phyloP scores from a whole-genome alignment of 2,888 invertebrate species.

The Heliothis peltigera region DNA sequence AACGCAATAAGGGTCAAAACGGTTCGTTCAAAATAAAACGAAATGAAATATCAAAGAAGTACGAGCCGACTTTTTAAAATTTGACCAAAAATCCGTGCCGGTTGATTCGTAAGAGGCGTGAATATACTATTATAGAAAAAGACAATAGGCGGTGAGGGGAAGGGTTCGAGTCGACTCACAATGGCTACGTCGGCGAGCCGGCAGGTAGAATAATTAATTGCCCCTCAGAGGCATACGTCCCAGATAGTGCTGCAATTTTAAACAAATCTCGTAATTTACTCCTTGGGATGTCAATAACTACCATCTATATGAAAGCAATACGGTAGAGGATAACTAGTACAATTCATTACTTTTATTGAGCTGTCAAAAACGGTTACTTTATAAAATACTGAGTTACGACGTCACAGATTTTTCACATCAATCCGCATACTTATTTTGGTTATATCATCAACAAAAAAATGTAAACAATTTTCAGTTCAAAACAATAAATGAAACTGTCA shows the following conservation, averaged over 20 bases:
- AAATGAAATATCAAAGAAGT: slow-evolving; percentile 64
- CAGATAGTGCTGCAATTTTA: slow-evolving; percentile 60
- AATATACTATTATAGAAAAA: slow-evolving; percentile 62
- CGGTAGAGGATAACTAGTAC: no score
- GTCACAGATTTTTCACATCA: no score
- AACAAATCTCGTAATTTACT: slow-evolving; percentile 52
- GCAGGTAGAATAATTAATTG: slow-evolving; percentile 79
- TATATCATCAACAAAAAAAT: no score
- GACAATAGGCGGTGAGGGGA: slow-evolving; percentile 58
- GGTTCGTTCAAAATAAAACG: slow-evolving; percentile 10
- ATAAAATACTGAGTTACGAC: no score
- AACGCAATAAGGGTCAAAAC: slow-evolving; percentile 25
- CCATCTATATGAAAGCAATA: neutral
- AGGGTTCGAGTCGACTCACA: slow-evolving; percentile 60
- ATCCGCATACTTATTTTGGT: no score
- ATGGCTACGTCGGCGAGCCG: slow-evolving; percentile 61
- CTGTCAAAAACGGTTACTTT: no score
- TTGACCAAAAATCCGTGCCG: slow-evolving; percentile 60
- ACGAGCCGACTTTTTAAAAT: slow-evolving; percentile 56
- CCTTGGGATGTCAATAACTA: slow-evolving; percentile 31
- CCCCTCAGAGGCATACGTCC: slow-evolving; percentile 65
- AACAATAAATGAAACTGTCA: no score
- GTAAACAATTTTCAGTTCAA: no score
- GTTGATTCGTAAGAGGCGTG: slow-evolving; percentile 69
- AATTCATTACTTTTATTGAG: no score